phyloP scores from a whole-genome alignment of 2,797 vertebrate species.

The Rhynchotus rufescens region DNA sequence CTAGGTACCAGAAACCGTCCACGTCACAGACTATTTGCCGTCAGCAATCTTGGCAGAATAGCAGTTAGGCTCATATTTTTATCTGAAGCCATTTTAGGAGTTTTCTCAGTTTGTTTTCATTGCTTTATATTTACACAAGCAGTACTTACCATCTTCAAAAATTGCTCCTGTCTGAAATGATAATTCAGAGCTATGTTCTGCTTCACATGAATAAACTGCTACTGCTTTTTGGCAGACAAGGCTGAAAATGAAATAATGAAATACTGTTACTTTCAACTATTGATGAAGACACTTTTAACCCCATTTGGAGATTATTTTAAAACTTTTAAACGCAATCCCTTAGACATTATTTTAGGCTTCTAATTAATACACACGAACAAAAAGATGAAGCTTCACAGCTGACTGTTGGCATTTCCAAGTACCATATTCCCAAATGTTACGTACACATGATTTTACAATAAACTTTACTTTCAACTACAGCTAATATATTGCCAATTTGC shows the following conservation, averaged over 20 bases:
- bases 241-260: constrained; percentile 82
- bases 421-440: not conserved
- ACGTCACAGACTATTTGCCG: not conserved
- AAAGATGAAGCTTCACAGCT: constrained; percentile 24
- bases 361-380: not conserved
- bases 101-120: constrained; percentile 30
- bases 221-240: constrained; percentile 88
- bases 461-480: not conserved
- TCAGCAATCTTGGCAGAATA: not conserved
- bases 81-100: constrained; percentile 35
- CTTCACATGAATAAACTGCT: constrained; percentile 95
- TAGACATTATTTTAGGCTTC: constrained; percentile 10
- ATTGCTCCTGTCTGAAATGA: constrained; percentile 96
- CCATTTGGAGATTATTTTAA: not conserved
- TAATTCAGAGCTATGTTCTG: constrained; percentile 96
- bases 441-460: not conserved
- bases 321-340: constrained; percentile 18
- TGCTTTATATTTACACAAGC: constrained; percentile 46
- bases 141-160: constrained; percentile 96
- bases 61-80: constrained; percentile 20
- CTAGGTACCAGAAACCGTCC: not conserved
- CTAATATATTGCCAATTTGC: constrained; percentile 12
- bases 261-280: not conserved
- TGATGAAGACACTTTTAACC: not conserved
- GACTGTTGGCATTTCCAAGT: constrained; percentile 1